Percentiles rank a stretch among this genome's conserved stretches.
Conservation (phyloP, 2,797 vertebrate species). For the Hirundo rustica region DNA sequence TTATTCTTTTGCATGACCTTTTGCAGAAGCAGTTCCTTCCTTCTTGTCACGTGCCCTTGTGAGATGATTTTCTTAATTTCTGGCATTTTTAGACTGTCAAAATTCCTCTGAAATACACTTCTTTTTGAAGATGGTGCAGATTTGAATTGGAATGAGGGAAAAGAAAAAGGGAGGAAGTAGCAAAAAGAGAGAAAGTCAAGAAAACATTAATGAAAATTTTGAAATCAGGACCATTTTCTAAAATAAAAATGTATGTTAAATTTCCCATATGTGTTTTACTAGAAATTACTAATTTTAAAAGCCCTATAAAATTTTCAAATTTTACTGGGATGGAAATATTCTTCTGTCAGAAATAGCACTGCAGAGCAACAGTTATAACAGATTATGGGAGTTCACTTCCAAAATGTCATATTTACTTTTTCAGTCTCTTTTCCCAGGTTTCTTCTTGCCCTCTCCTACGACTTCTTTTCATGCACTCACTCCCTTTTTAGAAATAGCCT, state of each 20-base stretch:
- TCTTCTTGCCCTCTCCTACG: not conserved
- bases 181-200: not conserved
- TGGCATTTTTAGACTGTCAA: not conserved
- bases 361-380: not conserved
- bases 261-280: not conserved
- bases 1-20: not conserved
- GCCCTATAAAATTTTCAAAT: not conserved
- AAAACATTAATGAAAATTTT: accelerated
- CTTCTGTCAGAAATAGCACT: not conserved
- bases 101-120: not conserved
- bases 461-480: not conserved
- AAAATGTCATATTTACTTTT: not conserved
- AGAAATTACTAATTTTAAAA: not conserved
- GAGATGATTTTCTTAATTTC: not conserved
- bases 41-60: not conserved
- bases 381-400: not conserved
- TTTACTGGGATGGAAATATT: not conserved
- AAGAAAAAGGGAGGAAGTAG: not conserved
- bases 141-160: not conserved
- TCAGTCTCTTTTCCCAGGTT: not conserved
- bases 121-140: not conserved
- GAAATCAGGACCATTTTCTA: not conserved
- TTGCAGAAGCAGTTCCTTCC: not conserved
- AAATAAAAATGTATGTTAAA: not conserved
- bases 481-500: not conserved